A percentile compares a stretch with the other conserved stretches of the same genome.
Evolutionary conservation across 2,888 invertebrate genomes (phyloP).

Genomic region (Leptopilina myrica): DNA sequence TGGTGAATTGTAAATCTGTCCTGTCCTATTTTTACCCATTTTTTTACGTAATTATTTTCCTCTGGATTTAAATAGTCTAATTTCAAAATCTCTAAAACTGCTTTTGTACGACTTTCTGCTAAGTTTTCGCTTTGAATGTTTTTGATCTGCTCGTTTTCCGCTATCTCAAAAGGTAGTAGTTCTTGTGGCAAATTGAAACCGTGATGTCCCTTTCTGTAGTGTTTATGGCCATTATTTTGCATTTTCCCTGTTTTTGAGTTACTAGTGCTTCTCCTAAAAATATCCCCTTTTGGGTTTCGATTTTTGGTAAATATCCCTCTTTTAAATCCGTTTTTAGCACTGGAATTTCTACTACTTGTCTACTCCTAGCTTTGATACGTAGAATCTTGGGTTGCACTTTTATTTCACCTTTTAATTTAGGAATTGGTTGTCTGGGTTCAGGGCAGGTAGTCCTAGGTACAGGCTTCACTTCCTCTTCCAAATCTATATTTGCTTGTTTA

Average conservation of each 20-base stretch:
- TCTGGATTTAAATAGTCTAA: background rate
- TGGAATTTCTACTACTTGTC: background rate
- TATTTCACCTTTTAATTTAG: too few relatives aligned
- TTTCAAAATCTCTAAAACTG: background rate
- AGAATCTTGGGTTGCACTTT: background rate
- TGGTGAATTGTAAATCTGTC: background rate
- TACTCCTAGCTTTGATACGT: background rate
- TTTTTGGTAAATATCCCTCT: too few relatives aligned
- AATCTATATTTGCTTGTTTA: too few relatives aligned
- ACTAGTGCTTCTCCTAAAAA: too few relatives aligned
- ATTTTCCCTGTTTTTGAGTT: too few relatives aligned
- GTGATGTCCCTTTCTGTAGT: background rate
- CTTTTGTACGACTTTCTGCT: background rate
- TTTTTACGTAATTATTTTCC: background rate
- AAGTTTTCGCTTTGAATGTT: too few relatives aligned
- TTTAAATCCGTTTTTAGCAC: background rate
- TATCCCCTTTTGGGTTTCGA: too few relatives aligned
- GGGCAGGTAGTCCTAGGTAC: too few relatives aligned
- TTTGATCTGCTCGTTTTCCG: too few relatives aligned
- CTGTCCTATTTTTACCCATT: slow-evolving; percentile 1
- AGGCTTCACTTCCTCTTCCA: too few relatives aligned
- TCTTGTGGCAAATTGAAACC: background rate
- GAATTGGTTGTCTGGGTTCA: too few relatives aligned
- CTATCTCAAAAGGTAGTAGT: background rate
- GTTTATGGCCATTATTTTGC: too few relatives aligned